Percentiles rank a stretch among this genome's conserved stretches.
Evolutionary conservation across 1,140 invertebrate genomes (phyloP).

Genomic region (Nasonia vitripennis): DNA sequence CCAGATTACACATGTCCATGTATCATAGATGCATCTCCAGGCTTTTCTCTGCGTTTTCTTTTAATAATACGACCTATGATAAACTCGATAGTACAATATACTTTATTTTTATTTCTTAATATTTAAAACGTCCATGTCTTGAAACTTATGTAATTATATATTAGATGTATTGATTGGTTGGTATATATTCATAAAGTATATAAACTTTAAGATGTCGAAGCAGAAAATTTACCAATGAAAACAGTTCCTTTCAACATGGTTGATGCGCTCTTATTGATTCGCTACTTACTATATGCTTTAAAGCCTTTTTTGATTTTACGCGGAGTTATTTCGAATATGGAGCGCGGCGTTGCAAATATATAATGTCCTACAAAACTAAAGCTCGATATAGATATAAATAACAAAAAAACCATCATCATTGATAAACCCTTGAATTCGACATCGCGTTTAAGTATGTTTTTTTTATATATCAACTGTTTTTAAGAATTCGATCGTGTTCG

Average conservation of each 20-base stretch:
- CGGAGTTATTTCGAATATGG: neutral
- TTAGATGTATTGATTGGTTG: slow-evolving; percentile 14
- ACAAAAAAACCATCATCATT: neutral
- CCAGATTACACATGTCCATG: neutral
- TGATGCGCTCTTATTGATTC: neutral
- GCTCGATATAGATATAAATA: neutral
- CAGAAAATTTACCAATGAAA: slow-evolving; percentile 8
- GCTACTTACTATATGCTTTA: neutral
- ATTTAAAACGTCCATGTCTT: slow-evolving; percentile 43
- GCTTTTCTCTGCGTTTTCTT: neutral
- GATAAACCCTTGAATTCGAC: slow-evolving; percentile 16
- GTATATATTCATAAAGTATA: slow-evolving; percentile 6
- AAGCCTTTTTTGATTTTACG: neutral
- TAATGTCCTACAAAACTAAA: neutral
- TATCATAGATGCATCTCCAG: neutral
- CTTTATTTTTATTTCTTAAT: slow-evolving; percentile 41
- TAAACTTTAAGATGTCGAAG: slow-evolving; percentile 31
- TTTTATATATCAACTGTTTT: neutral
- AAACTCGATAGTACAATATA: slow-evolving; percentile 27
- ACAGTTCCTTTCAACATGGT: neutral
- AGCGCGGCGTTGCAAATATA: neutral
- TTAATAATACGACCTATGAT: neutral
- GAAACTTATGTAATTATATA: slow-evolving; percentile 24
- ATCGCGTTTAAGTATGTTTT: neutral
- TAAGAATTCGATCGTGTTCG: slow-evolving; percentile 7